Evolutionary conservation across 2,888 invertebrate species (phyloP).

Genomic region (Metalampra italica): DNA sequence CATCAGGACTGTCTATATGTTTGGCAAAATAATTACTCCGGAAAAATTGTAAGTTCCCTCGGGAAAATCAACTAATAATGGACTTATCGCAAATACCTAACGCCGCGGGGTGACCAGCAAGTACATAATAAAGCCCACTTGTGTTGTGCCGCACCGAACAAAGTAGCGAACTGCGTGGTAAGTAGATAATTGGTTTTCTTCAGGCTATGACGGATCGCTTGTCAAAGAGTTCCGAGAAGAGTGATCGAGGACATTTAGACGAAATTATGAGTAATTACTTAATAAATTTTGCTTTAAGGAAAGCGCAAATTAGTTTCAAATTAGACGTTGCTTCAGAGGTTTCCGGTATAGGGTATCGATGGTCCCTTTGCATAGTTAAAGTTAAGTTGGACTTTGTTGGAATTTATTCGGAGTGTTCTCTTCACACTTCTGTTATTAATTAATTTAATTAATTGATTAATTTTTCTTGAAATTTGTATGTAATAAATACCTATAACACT

Average conservation of each 20-base stretch:
- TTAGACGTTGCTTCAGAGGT: background rate
- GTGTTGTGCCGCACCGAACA: background rate
- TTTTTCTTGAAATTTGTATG: no score
- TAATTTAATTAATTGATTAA: no score
- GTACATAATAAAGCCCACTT: background rate
- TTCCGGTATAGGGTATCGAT: no score
- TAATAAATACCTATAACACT: no score
- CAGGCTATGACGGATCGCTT: constrained; percentile 22
- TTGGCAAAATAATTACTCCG: no score
- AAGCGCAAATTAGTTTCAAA: background rate
- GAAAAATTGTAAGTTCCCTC: no score
- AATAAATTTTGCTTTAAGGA: background rate
- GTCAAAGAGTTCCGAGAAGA: constrained; percentile 5
- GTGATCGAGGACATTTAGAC: constrained; percentile 7
- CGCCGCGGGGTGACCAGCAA: no score
- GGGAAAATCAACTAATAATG: background rate
- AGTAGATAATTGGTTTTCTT: constrained; percentile 26
- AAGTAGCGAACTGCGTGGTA: constrained; percentile 4
- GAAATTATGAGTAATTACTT: background rate
- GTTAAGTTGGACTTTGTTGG: no score
- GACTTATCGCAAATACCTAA: background rate
- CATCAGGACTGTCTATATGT: no score
- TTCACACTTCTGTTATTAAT: no score
- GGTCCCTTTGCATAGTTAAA: no score
- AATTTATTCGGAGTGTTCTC: no score